These are phyloP conservation scores for Brachypterus glaber DNA, from an alignment of 2,888 invertebrate genomes.

Conservation along the genomic window DNA sequence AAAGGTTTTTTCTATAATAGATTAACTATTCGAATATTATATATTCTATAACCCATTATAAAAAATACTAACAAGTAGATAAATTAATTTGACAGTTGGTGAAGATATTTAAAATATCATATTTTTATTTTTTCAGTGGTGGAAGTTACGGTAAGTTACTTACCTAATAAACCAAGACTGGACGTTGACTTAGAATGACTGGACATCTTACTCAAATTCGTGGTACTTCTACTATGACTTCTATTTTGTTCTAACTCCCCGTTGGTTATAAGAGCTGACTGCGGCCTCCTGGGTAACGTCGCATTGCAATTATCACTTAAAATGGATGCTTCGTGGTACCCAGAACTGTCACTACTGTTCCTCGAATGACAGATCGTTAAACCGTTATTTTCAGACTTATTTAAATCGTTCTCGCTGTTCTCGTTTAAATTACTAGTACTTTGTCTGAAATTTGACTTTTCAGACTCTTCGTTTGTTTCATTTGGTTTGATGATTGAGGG, in stretches of 20 bases:
- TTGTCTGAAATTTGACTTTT: slow-evolving; percentile 13
- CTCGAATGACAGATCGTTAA: slow-evolving; percentile 55
- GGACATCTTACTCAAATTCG: slow-evolving; percentile 37
- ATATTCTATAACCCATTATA: too few species aligned
- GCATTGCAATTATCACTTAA: slow-evolving; percentile 49
- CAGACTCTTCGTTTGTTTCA: slow-evolving; percentile 8
- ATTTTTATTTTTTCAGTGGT: slow-evolving; percentile 22
- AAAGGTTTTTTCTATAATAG: too few species aligned
- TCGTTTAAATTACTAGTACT: slow-evolving; percentile 20
- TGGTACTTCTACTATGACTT: slow-evolving; percentile 30
- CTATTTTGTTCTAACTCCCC: slow-evolving; percentile 18
- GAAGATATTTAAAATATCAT: slow-evolving; percentile 6
- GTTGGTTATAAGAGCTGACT: slow-evolving; percentile 30
- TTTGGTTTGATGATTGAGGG: too few species aligned
- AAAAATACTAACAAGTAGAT: too few species aligned
- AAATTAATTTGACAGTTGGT: too few species aligned
- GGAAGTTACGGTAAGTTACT: slow-evolving; percentile 14
- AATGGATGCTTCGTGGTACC: slow-evolving; percentile 61
- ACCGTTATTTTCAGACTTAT: slow-evolving; percentile 29
- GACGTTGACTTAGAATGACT: slow-evolving; percentile 38
- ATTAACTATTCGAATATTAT: too few species aligned
- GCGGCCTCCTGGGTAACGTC: slow-evolving; percentile 36
- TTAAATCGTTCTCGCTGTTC: slow-evolving; percentile 17
- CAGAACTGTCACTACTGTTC: slow-evolving; percentile 64
- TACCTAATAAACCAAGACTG: slow-evolving; percentile 36